Evolutionary conservation across 2,113 vertebrate genomes (phyloP).

Genomic region (Zosterops pallidus): DNA sequence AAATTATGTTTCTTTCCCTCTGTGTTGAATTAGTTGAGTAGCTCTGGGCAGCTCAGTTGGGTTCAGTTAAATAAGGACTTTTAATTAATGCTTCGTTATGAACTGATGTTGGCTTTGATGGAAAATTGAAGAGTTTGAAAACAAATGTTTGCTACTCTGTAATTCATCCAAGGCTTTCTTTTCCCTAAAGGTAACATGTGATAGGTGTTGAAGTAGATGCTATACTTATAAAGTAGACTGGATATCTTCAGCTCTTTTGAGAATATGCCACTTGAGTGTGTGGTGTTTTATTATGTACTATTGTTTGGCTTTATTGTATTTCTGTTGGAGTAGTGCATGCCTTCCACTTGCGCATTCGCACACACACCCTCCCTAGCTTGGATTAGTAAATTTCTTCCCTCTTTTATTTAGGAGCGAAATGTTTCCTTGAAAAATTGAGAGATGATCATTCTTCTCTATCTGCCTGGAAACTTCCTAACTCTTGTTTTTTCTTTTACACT

Average conservation of each 20-base stretch:
- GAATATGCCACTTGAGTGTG: neutral
- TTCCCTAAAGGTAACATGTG: neutral
- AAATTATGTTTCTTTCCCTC: neutral
- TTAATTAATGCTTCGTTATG: neutral
- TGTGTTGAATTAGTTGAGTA: neutral
- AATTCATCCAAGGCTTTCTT: neutral
- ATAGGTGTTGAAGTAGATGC: neutral
- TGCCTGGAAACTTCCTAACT: neutral
- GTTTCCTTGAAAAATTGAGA: neutral
- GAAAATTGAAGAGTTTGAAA: neutral
- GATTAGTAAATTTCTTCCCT: neutral
- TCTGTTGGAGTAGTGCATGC: neutral
- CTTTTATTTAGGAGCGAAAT: conserved; percentile 1
- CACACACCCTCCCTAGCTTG: neutral
- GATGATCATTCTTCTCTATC: neutral
- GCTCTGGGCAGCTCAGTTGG: neutral
- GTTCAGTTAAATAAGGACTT: neutral
- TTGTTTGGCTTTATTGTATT: neutral
- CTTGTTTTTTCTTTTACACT: neutral
- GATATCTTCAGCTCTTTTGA: neutral
- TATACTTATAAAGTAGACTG: neutral
- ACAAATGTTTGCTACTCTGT: neutral
- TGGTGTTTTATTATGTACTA: neutral
- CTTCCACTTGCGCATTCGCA: neutral
- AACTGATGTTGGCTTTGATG: neutral